Evolutionary conservation across 1,140 invertebrate species (phyloP).

Genomic region (Drosophila orosa): DNA sequence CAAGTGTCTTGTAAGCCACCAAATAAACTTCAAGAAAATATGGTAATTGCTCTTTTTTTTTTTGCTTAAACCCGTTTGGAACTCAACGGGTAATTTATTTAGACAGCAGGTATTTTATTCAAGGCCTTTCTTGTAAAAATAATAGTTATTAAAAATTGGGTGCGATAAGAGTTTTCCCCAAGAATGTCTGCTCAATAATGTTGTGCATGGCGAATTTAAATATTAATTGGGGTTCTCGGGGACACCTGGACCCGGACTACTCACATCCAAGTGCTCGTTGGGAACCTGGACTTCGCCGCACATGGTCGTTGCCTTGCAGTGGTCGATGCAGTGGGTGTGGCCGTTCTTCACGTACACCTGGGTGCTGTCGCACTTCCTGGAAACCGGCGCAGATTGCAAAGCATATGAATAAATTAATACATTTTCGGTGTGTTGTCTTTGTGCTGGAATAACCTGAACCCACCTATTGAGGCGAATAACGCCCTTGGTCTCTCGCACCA

Average conservation of each 20-base stretch:
- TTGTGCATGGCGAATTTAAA: not conserved
- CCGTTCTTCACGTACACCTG: slow-evolving; percentile 93
- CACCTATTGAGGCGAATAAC: slow-evolving; percentile 95
- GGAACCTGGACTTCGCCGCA: slow-evolving; percentile 98
- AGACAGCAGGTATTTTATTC: slow-evolving; percentile 5
- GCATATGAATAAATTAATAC: slow-evolving; percentile 24
- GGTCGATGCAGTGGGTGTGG: slow-evolving; percentile 94
- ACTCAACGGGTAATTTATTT: slow-evolving; percentile 2
- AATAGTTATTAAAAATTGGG: not conserved
- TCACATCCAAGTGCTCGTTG: slow-evolving; percentile 95
- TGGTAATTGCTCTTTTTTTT: slow-evolving; percentile 2
- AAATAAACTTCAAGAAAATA: slow-evolving; percentile 2
- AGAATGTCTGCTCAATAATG: slow-evolving; percentile 2
- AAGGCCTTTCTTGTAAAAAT: slow-evolving; percentile 16
- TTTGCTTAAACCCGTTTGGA: slow-evolving; percentile 19
- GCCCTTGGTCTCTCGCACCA: slow-evolving; percentile 92
- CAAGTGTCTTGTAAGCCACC: not conserved
- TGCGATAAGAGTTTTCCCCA: not conserved
- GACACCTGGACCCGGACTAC: slow-evolving; percentile 62
- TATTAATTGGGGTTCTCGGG: slow-evolving; percentile 6
- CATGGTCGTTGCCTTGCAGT: slow-evolving; percentile 93
- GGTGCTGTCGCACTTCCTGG: slow-evolving; percentile 91
- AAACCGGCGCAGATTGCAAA: slow-evolving; percentile 50
- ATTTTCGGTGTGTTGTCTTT: not conserved
- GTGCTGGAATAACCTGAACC: slow-evolving; percentile 65